phyloP scores from a whole-genome alignment of 1,140 invertebrate genomes.

The Saccostrea cuccullata region DNA sequence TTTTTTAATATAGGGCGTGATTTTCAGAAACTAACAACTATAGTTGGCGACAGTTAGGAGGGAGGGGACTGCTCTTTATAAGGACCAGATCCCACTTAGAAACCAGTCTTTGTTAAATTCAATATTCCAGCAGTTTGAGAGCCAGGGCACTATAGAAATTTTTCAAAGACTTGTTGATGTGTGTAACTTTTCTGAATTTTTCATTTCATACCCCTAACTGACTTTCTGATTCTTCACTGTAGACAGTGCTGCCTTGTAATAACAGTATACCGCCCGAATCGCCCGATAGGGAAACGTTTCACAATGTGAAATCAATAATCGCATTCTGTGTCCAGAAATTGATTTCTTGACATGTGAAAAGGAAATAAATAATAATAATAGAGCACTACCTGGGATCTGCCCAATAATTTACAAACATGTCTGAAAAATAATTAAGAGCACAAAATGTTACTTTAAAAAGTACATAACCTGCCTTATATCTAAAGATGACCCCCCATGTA shows the following conservation, averaged over 20 bases:
- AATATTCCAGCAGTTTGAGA: constrained; percentile 26
- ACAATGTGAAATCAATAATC: constrained; percentile 34
- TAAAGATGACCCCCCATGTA: neutral
- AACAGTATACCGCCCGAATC: constrained; percentile 9
- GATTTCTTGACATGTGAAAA: constrained; percentile 44
- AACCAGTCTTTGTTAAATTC: constrained; percentile 15
- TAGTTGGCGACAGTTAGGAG: neutral
- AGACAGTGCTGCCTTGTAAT: neutral
- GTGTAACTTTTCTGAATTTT: constrained; percentile 21
- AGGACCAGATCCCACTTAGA: neutral
- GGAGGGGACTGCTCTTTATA: constrained; percentile 20
- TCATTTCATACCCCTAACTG: constrained; percentile 9
- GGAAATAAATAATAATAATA: constrained; percentile 13
- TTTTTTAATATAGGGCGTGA: neutral
- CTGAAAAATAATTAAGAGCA: constrained; percentile 19
- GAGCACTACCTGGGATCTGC: neutral
- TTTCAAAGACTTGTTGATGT: constrained; percentile 11
- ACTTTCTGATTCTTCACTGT: neutral
- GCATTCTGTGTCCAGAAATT: constrained; percentile 25
- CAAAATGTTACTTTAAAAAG: constrained; percentile 6
- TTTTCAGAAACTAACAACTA: neutral
- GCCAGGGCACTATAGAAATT: neutral
- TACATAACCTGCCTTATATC: neutral
- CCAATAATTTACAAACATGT: neutral
- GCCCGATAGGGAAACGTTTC: neutral